These are phyloP conservation scores for Zoanthus sociatus DNA, from an alignment of 92 coral and sea anemone species.

Conservation along the genomic window DNA sequence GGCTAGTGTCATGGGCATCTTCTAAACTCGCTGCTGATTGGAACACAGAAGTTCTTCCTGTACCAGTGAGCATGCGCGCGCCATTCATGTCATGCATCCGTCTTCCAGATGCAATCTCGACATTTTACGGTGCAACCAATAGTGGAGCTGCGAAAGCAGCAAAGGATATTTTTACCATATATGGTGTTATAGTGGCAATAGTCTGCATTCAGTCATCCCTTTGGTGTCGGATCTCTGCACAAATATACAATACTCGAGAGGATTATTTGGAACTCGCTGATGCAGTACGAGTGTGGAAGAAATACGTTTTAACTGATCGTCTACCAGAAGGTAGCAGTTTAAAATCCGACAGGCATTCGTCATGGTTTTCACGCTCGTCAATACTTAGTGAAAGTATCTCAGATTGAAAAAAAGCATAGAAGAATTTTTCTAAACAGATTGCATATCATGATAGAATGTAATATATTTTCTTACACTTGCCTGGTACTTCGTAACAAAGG, in stretches of 20 bases:
- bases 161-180: slow-evolving; percentile 54
- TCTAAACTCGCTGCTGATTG: slow-evolving; percentile 69
- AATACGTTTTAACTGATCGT: slow-evolving; percentile 24
- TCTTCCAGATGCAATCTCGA: slow-evolving; percentile 64
- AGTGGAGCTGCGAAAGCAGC: slow-evolving; percentile 51
- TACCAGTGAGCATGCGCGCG: slow-evolving; percentile 84
- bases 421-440: too few relatives aligned
- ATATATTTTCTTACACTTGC: too few relatives aligned
- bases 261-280: slow-evolving; percentile 72
- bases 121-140: slow-evolving; percentile 73
- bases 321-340: slow-evolving; percentile 33
- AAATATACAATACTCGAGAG: slow-evolving; percentile 75
- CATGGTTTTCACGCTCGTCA: slow-evolving; percentile 33
- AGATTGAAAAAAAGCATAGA: background rate
- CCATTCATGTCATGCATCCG: slow-evolving; percentile 83
- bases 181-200: slow-evolving; percentile 60
- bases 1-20: slow-evolving; percentile 60
- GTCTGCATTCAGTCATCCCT: slow-evolving; percentile 77
- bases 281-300: slow-evolving; percentile 53
- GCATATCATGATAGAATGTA: too few relatives aligned
- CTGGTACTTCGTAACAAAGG: too few relatives aligned
- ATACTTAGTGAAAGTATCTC: slow-evolving; percentile 24
- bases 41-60: slow-evolving; percentile 73
- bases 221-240: slow-evolving; percentile 85
- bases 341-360: slow-evolving; percentile 29